A percentile compares a stretch with the other conserved stretches of the same genome.
phyloP scores from a whole-genome alignment of 2,113 vertebrate species.

The Sphaerodactylus townsendi region DNA sequence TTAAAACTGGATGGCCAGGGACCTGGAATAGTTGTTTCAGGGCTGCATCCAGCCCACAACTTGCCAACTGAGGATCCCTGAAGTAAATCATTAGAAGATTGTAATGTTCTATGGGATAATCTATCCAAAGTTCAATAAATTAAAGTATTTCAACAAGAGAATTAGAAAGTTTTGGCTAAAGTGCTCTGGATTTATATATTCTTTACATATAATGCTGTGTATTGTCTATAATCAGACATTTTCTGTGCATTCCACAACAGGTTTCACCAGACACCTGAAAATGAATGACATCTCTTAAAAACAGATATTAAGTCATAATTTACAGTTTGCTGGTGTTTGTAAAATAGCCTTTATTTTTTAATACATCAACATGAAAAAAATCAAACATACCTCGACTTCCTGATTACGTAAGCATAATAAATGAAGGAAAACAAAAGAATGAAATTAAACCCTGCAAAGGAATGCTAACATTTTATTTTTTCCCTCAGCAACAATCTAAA shows the following conservation, averaged over 20 bases:
- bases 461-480: slow-evolving; percentile 63
- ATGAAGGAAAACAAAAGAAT: slow-evolving; percentile 75
- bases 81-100: too few species aligned
- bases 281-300: too few species aligned
- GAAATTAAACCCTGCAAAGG: slow-evolving; percentile 67
- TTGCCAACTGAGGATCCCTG: too few species aligned
- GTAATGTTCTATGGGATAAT: too few species aligned
- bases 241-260: too few species aligned
- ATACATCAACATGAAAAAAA: slow-evolving; percentile 71
- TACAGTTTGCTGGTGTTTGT: slow-evolving; percentile 25
- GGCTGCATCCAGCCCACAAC: too few species aligned
- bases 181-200: too few species aligned
- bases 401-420: slow-evolving; percentile 77
- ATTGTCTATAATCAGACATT: too few species aligned
- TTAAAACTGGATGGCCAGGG: background rate
- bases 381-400: slow-evolving; percentile 82
- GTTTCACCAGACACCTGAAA: too few species aligned
- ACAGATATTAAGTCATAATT: slow-evolving; percentile 36
- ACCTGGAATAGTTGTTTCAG: too few species aligned
- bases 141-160: background rate
- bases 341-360: slow-evolving; percentile 53
- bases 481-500: slow-evolving; percentile 40
- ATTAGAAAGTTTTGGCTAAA: background rate
- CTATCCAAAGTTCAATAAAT: too few species aligned
- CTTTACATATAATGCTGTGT: too few species aligned